Base-by-base conservation (phyloP, 2,797 vertebrate species). In the Pampus argenteus region DNA sequence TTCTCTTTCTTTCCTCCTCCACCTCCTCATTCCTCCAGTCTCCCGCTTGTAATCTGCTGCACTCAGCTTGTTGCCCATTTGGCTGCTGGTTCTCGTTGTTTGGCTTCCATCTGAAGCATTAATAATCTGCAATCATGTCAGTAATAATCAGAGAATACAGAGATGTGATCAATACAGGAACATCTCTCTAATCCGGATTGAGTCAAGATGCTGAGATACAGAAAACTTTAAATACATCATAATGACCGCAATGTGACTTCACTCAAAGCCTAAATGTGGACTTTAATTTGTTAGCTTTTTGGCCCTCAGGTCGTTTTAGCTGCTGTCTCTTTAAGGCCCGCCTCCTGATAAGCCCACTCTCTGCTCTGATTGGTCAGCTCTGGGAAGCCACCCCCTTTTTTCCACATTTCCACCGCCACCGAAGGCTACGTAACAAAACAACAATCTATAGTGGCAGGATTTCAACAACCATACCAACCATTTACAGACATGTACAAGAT, bases 1-100 rank as follows among this genome's bases (percentile, higher is more conserved):
- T 40, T 67, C 47, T 58, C 17, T 57, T 14, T 50, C 57, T 34
- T 34, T 13, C n/a, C 13, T 71, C 58, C 26, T 54, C 69, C 56
- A 73, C 64, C 78, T 64, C 72, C 51, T 76, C 79, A 3, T 52
- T 76, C 72, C 82, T 74, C 67, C 75, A 14, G 34, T 71, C 48
- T 4, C 48, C 57, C 18, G 22, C 56, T 58, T 47, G 38, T 72
- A 76, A 81, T 84, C 83, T 69, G 83, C 85, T 77, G 74, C 3
- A n/a, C 79, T 84, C 54, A 34, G 79, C 77, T 78, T n/a, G 1
- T 38, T 40, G 4, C 23, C 22, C 52, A 6, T 66, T 71, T 20
- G 10, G 55, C 74, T 14, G 57, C 54, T 2, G 52, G 25, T 56
- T 11, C 3, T 15, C 1, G 6, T 50, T 18, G 63, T 62, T 73